Evolutionary conservation across 2,113 vertebrate genomes (phyloP).

Genomic region (Hepsetus odoe): DNA sequence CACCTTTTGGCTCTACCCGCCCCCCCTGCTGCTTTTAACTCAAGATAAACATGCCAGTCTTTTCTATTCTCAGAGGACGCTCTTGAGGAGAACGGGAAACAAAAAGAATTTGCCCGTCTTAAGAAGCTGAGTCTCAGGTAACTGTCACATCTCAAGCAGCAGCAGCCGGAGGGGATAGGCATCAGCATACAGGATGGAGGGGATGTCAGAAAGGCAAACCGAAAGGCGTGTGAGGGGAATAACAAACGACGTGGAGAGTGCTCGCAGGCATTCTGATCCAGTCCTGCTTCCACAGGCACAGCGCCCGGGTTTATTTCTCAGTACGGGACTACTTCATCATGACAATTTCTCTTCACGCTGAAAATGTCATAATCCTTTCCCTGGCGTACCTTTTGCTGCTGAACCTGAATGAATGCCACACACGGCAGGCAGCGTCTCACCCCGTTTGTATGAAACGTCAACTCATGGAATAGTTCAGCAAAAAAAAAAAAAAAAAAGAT

Average conservation of each 20-base stretch:
- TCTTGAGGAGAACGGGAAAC: constrained; percentile 21
- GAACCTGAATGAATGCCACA: constrained; percentile 4
- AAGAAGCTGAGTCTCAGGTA: constrained; percentile 51
- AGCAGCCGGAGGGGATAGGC: constrained; percentile 41
- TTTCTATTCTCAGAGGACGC: constrained; percentile 43
- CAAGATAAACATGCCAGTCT: constrained; percentile 44
- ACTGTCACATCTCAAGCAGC: constrained; percentile 49
- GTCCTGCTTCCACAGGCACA: not conserved
- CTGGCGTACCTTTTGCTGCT: not conserved
- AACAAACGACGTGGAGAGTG: constrained; percentile 29
- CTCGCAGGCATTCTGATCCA: constrained; percentile 12
- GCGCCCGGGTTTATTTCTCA: not conserved
- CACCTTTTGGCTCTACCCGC: not conserved
- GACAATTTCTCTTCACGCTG: not conserved
- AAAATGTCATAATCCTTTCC: constrained; percentile 17
- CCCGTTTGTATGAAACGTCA: not conserved
- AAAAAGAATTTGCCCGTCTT: constrained; percentile 34
- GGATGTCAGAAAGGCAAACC: constrained; percentile 36
- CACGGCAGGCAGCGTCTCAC: not conserved
- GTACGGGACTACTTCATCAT: not conserved
- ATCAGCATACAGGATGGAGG: constrained; percentile 41
- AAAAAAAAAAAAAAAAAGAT: too few species aligned
- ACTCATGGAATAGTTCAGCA: too few species aligned
- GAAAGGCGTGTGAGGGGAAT: constrained; percentile 45
- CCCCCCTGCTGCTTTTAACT: constrained; percentile 23